Percentiles rank a stretch among this genome's conserved stretches.
These are phyloP conservation scores for Nephrocerus scutellatus DNA, from an alignment of 2,888 invertebrate species.

Conservation along the genomic window DNA sequence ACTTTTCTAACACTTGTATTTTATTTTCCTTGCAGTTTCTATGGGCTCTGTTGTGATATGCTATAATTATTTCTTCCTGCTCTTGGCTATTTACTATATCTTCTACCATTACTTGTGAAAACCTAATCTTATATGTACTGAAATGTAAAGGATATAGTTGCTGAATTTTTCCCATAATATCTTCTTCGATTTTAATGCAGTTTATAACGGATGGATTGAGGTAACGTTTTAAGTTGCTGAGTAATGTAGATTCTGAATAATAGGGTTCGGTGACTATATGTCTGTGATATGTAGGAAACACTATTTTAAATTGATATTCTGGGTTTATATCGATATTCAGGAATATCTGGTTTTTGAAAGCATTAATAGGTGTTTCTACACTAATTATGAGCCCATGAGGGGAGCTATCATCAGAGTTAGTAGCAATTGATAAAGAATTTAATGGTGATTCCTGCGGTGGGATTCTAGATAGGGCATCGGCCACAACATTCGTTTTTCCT, in stretches of 20 bases:
- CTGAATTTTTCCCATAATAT: constrained; percentile 10
- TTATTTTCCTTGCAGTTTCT: constrained; percentile 13
- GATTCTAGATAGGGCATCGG: too few relatives aligned
- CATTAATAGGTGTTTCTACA: constrained; percentile 1
- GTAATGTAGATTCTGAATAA: constrained; percentile 5
- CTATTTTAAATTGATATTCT: too few relatives aligned
- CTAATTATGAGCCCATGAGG: constrained; percentile 3
- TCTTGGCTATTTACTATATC: constrained; percentile 11
- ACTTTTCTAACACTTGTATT: constrained; percentile 10
- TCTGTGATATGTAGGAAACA: constrained; percentile 7
- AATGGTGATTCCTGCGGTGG: constrained; percentile 2
- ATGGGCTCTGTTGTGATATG: constrained; percentile 12
- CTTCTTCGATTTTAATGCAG: constrained; percentile 11
- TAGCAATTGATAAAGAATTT: constrained; percentile 7
- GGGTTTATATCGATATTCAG: too few relatives aligned
- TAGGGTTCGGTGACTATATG: constrained; percentile 6
- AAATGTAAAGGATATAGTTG: constrained; percentile 10
- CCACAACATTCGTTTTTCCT: too few relatives aligned
- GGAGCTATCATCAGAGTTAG: constrained; percentile 1
- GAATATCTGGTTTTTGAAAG: too few relatives aligned
- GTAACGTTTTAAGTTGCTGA: constrained; percentile 7
- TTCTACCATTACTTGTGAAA: constrained; percentile 15
- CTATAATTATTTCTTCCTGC: constrained; percentile 12
- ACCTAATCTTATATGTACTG: constrained; percentile 11
- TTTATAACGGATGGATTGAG: constrained; percentile 13